Conservation (phyloP, 1,140 invertebrate species). For the Goniozus legneri region DNA sequence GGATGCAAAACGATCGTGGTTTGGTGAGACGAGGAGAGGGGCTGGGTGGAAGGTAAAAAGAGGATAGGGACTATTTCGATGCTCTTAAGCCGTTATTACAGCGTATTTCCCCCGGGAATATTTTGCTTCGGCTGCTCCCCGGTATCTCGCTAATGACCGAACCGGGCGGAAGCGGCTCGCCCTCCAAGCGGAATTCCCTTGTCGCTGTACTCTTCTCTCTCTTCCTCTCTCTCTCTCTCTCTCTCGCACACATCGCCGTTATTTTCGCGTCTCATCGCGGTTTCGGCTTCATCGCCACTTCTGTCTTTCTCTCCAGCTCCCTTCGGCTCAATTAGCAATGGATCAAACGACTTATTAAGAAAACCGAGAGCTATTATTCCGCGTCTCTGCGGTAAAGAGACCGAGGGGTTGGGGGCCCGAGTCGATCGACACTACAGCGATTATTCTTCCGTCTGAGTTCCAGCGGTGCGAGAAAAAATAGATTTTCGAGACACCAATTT, state of each 20-base stretch:
- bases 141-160: too few relatives aligned
- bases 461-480: too few relatives aligned
- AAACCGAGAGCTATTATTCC: too few relatives aligned
- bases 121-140: constrained; percentile 23
- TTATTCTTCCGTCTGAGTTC: too few relatives aligned
- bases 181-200: not conserved
- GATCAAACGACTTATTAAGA: constrained; percentile 11
- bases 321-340: constrained; percentile 11
- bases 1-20: not conserved
- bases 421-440: too few relatives aligned
- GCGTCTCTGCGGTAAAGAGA: too few relatives aligned
- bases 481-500: too few relatives aligned
- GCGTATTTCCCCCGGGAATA: constrained; percentile 30
- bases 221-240: not conserved
- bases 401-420: too few relatives aligned
- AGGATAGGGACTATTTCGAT: constrained; percentile 11
- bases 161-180: too few relatives aligned
- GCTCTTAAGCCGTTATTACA: constrained; percentile 29
- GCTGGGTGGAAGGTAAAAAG: constrained; percentile 1
- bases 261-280: too few relatives aligned
- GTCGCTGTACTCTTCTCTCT: not conserved
- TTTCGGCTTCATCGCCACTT: too few relatives aligned
- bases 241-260: too few relatives aligned
- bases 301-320: not conserved
- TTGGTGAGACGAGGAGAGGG: not conserved